Conservation (phyloP, 2,797 vertebrate genomes). For the Bucorvus abyssinicus region DNA sequence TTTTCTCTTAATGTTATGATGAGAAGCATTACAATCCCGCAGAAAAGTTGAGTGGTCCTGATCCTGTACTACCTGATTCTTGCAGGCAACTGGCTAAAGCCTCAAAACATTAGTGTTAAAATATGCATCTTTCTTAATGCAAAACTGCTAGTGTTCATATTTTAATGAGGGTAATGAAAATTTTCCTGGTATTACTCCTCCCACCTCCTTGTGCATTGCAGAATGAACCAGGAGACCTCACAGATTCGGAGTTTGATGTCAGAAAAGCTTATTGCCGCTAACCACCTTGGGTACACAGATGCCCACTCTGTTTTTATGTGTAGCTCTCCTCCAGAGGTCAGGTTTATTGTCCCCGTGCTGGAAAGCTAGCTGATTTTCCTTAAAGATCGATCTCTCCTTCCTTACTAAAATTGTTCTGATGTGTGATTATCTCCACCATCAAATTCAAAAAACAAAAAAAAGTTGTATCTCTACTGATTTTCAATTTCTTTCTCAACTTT, state of each 20-base stretch:
- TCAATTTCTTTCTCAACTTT: not conserved
- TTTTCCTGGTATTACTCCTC: not conserved
- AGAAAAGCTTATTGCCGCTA: not conserved
- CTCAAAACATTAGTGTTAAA: not conserved
- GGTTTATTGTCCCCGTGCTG: not conserved
- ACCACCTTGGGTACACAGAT: not conserved
- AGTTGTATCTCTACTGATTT: not conserved
- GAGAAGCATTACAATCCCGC: not conserved
- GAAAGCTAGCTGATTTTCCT: not conserved
- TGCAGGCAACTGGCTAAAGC: not conserved
- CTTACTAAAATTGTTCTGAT: rapidly evolving
- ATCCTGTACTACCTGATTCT: not conserved
- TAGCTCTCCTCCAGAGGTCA: not conserved
- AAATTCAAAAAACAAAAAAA: not conserved
- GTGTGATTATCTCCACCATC: not conserved
- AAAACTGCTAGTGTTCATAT: not conserved
- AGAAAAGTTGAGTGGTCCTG: not conserved
- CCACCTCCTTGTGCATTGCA: not conserved
- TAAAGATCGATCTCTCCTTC: not conserved
- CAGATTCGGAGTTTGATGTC: not conserved
- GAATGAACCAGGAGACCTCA: not conserved
- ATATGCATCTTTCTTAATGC: not conserved
- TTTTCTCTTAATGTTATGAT: not conserved
- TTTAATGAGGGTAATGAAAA: not conserved
- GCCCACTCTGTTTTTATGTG: not conserved